These are phyloP conservation scores for Gambusia holbrooki DNA, from an alignment of 2,113 vertebrate genomes.

Conservation along the genomic window DNA sequence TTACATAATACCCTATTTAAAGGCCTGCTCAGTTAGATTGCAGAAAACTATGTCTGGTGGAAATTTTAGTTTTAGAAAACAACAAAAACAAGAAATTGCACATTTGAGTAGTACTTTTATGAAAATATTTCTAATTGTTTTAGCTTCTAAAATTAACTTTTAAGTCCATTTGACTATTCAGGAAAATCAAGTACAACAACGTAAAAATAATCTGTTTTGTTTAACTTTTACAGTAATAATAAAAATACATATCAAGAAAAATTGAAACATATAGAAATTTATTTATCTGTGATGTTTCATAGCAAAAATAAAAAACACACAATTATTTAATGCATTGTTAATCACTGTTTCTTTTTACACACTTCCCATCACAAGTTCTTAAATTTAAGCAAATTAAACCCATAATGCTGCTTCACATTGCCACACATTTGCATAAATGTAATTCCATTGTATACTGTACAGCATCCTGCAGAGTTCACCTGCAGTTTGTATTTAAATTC, in stretches of 20 bases:
- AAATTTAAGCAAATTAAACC: slow-evolving; percentile 12
- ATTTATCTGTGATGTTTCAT: neutral
- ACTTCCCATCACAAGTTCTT: neutral
- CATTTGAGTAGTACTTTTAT: neutral
- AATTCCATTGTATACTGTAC: neutral
- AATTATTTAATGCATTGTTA: neutral
- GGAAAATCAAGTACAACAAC: no score
- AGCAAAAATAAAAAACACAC: neutral
- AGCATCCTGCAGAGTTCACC: slow-evolving; percentile 52
- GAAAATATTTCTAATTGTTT: neutral
- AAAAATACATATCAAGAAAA: neutral
- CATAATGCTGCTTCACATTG: neutral
- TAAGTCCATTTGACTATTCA: no score
- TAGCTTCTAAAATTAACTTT: no score
- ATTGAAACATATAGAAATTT: no score
- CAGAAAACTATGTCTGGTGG: neutral
- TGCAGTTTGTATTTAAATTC: slow-evolving; percentile 64
- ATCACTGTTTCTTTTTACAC: neutral
- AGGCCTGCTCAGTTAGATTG: neutral
- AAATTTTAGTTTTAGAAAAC: neutral
- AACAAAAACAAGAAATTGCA: neutral
- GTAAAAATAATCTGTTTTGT: no score
- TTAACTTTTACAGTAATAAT: neutral
- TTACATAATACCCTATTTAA: neutral
- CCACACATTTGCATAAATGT: slow-evolving; percentile 32